These are phyloP conservation scores for Bambusicola thoracicus DNA, from an alignment of 2,113 vertebrate species.

Conservation along the genomic window DNA sequence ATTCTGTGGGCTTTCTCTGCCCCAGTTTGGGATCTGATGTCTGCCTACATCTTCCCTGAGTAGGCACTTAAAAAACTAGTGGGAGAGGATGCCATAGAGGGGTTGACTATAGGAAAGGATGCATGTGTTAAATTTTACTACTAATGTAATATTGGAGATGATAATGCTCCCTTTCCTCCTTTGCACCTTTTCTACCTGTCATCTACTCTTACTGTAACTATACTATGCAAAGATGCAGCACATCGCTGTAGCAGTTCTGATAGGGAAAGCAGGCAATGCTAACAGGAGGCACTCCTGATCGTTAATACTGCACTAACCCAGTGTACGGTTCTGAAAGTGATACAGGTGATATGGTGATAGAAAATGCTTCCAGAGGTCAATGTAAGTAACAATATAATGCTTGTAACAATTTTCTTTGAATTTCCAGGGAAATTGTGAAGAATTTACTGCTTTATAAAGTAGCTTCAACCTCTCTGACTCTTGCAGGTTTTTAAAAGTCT, in stretches of 20 bases:
- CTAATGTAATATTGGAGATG: neutral
- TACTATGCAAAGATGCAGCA: neutral
- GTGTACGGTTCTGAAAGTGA: neutral
- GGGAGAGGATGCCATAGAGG: neutral
- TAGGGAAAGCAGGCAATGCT: neutral
- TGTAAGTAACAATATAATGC: neutral
- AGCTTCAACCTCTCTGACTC: constrained; percentile 52
- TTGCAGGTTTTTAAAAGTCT: constrained; percentile 12
- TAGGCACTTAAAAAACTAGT: neutral
- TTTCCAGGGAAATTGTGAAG: constrained; percentile 42
- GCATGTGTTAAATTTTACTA: neutral
- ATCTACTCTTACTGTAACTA: neutral
- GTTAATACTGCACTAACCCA: neutral
- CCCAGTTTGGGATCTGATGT: neutral
- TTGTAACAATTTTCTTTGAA: constrained; percentile 39
- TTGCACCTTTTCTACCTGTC: neutral
- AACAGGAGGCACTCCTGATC: neutral
- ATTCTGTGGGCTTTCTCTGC: neutral
- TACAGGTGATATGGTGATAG: neutral
- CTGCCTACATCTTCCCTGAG: neutral
- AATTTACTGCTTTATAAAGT: constrained; percentile 40
- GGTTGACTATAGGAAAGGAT: neutral
- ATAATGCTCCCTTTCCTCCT: neutral
- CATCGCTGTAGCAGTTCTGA: neutral
- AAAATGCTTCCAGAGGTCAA: neutral